These are phyloP conservation scores for Andrena camellia DNA, from an alignment of 2,888 invertebrate genomes.

Conservation along the genomic window DNA sequence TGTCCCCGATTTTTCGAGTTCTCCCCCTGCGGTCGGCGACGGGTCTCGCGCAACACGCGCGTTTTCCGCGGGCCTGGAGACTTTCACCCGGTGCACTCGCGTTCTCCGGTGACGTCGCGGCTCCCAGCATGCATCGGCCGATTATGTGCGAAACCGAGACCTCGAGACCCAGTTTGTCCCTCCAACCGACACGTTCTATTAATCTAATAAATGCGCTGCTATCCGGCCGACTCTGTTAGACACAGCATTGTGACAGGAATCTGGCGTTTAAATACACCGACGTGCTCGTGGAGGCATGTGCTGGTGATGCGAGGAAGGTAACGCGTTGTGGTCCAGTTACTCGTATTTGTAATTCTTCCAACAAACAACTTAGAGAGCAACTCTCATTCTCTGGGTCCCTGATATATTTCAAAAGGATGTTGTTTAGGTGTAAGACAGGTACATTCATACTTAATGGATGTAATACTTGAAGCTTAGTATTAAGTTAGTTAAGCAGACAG, in stretches of 20 bases:
- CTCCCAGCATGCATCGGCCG: slow-evolving; percentile 38
- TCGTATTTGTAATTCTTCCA: no score
- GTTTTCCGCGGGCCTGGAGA: slow-evolving; percentile 65
- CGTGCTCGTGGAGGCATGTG: no score
- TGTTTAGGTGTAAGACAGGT: no score
- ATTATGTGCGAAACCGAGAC: slow-evolving; percentile 72
- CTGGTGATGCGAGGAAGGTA: no score
- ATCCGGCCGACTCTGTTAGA: background rate
- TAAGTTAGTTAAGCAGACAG: no score
- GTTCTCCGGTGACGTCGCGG: slow-evolving; percentile 70
- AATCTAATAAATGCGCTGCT: slow-evolving; percentile 46
- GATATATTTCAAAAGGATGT: no score
- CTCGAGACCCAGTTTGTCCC: slow-evolving; percentile 70
- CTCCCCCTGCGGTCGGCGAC: slow-evolving; percentile 43
- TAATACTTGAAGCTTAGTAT: no score
- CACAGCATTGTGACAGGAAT: background rate
- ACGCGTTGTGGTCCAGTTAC: no score
- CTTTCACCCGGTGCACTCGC: slow-evolving; percentile 67
- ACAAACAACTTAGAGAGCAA: no score
- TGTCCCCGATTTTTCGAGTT: slow-evolving; percentile 59
- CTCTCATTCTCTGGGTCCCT: no score
- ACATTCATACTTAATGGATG: no score
- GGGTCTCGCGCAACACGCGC: slow-evolving; percentile 48
- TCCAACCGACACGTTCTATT: slow-evolving; percentile 63
- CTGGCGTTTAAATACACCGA: background rate